These are phyloP conservation scores for Pogonomyrmex barbatus DNA, from an alignment of 1,140 invertebrate species.

Conservation along the genomic window DNA sequence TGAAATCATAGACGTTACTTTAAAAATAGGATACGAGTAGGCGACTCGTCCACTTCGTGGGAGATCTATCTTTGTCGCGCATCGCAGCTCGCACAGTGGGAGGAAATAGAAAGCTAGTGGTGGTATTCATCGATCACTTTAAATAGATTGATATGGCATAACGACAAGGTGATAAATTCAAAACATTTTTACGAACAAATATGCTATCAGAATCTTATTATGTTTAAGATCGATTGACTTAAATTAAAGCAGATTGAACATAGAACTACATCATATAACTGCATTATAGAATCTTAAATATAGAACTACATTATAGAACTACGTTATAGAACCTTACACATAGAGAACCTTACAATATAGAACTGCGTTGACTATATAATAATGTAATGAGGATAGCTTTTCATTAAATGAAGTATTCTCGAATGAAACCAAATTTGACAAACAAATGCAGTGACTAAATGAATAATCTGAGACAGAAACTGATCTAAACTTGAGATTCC, in stretches of 20 bases:
- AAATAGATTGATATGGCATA: background rate
- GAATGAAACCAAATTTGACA: conserved; percentile 2
- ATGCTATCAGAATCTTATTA: background rate
- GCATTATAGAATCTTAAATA: too few relatives aligned
- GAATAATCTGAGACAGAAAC: background rate
- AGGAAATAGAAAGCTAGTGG: background rate
- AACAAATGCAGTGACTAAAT: background rate
- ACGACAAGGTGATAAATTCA: conserved; percentile 4
- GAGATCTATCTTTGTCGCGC: conserved; percentile 1
- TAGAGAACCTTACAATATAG: background rate
- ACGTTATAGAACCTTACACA: too few relatives aligned
- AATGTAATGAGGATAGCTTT: background rate
- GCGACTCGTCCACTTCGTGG: background rate
- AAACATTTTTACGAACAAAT: background rate
- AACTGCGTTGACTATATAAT: background rate
- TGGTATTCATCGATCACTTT: conserved; percentile 16
- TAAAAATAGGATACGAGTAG: background rate
- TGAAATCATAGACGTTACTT: background rate
- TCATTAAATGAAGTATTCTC: background rate
- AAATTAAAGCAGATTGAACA: background rate
- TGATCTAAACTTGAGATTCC: background rate
- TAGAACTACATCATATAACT: too few relatives aligned
- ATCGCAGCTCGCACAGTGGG: background rate
- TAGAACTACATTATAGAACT: too few relatives aligned
- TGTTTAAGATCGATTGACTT: background rate